Conservation (phyloP, 2,888 invertebrate species). For the Trypoxylon attenuatum region DNA sequence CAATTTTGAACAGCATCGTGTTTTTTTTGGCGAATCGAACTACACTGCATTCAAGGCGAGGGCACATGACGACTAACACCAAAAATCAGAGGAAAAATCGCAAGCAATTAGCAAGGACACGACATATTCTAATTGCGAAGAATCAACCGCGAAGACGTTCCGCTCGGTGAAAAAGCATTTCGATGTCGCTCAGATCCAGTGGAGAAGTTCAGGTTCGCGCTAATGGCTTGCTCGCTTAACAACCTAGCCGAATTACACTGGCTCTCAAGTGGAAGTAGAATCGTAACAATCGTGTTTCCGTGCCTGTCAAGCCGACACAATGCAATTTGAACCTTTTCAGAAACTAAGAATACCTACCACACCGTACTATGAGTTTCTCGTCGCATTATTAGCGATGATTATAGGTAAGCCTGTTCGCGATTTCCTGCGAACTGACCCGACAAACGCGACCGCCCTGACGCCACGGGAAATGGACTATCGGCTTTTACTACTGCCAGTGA, state of each 20-base stretch:
- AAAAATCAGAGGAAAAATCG: no score
- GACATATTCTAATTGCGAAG: no score
- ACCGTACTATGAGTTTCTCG: slow-evolving; percentile 41
- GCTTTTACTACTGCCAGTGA: slow-evolving; percentile 11
- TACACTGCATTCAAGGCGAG: no score
- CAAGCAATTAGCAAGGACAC: no score
- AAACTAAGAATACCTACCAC: slow-evolving; percentile 50
- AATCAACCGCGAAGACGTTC: no score
- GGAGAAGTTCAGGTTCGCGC: not conserved
- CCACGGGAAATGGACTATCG: slow-evolving; percentile 15
- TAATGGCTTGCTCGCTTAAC: not conserved
- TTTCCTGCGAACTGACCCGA: slow-evolving; percentile 37
- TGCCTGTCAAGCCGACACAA: no score
- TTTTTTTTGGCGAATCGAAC: no score
- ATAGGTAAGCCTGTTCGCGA: slow-evolving; percentile 44
- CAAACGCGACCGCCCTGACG: slow-evolving; percentile 31
- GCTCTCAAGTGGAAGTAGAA: not conserved
- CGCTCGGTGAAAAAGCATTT: no score
- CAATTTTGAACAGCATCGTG: no score
- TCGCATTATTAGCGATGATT: slow-evolving; percentile 61
- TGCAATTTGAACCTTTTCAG: slow-evolving; percentile 41
- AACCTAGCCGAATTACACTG: not conserved
- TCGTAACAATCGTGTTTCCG: no score
- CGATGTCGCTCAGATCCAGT: not conserved
- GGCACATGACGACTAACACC: no score